A percentile compares a stretch with the other conserved stretches of the same genome.
phyloP scores from a whole-genome alignment of 1,140 invertebrate species.

The Leptinotarsa defecta region DNA sequence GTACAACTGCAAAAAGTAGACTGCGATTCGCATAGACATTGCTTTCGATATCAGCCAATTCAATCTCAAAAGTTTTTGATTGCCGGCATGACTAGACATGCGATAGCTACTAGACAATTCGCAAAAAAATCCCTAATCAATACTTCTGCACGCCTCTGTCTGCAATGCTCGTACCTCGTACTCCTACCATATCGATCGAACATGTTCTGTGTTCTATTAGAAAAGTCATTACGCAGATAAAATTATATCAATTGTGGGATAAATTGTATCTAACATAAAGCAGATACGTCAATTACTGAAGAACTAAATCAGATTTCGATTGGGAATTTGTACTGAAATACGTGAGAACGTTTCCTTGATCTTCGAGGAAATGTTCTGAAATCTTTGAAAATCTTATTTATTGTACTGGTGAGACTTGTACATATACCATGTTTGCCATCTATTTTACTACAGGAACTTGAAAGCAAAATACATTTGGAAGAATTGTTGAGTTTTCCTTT shows the following conservation, averaged over 20 bases:
- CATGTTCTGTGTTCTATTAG: not conserved
- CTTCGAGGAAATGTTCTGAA: slow-evolving; percentile 32
- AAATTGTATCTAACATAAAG: slow-evolving; percentile 43
- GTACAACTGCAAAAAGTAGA: too few relatives aligned
- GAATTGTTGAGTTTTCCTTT: too few relatives aligned
- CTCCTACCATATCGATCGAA: slow-evolving; percentile 19
- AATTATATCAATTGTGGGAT: slow-evolving; percentile 45
- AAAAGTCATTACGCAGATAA: slow-evolving; percentile 28
- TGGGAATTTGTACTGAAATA: slow-evolving; percentile 35
- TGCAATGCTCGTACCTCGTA: not conserved
- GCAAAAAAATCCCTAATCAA: not conserved
- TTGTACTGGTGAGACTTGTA: slow-evolving; percentile 12
- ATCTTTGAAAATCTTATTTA: slow-evolving; percentile 32
- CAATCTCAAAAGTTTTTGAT: too few relatives aligned
- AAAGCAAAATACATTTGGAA: too few relatives aligned
- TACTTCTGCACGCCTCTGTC: not conserved
- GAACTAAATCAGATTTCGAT: slow-evolving; percentile 46
- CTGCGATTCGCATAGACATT: too few relatives aligned
- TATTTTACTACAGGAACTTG: not conserved
- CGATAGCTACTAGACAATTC: too few relatives aligned
- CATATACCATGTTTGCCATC: not conserved
- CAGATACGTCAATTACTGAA: slow-evolving; percentile 46
- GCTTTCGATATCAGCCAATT: too few relatives aligned
- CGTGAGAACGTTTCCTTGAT: slow-evolving; percentile 41
- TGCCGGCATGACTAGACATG: too few relatives aligned